These are phyloP conservation scores for Synergus itoensis DNA, from an alignment of 2,888 invertebrate species.

Conservation along the genomic window DNA sequence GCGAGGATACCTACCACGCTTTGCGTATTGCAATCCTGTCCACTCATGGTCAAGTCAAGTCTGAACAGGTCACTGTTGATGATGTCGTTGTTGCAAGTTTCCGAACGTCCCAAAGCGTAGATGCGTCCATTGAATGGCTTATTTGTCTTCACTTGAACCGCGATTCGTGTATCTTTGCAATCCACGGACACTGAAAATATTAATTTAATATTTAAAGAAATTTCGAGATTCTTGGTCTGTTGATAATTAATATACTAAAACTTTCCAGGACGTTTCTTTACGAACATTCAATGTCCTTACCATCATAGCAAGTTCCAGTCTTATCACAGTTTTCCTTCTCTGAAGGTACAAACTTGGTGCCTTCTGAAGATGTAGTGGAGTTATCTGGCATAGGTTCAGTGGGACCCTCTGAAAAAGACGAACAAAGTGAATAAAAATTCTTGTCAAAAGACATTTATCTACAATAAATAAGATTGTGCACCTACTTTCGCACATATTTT, in stretches of 20 bases:
- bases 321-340: conserved; percentile 88
- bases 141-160: conserved; percentile 94
- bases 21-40: conserved; percentile 97
- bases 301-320: conserved; percentile 96
- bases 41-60: conserved; percentile 94
- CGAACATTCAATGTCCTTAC: conserved; percentile 79
- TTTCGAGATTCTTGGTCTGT: conserved; percentile 42
- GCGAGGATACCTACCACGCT: conserved; percentile 87
- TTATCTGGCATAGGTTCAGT: conserved; percentile 33
- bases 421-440: not conserved
- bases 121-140: conserved; percentile 97
- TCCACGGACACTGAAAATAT: conserved; percentile 89
- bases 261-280: not conserved
- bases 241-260: not conserved
- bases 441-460: no score
- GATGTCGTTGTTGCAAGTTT: conserved; percentile 97
- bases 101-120: conserved; percentile 94
- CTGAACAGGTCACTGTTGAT: conserved; percentile 95
- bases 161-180: conserved; percentile 96
- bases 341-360: not conserved
- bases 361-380: conserved; percentile 35
- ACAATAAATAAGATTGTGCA: conserved; percentile 52
- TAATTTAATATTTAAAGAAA: conserved; percentile 24
- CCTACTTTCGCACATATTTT: conserved; percentile 94
- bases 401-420: conserved; percentile 9